Conservation (phyloP, 1,140 invertebrate species). For the Steinernema feltiae region DNA sequence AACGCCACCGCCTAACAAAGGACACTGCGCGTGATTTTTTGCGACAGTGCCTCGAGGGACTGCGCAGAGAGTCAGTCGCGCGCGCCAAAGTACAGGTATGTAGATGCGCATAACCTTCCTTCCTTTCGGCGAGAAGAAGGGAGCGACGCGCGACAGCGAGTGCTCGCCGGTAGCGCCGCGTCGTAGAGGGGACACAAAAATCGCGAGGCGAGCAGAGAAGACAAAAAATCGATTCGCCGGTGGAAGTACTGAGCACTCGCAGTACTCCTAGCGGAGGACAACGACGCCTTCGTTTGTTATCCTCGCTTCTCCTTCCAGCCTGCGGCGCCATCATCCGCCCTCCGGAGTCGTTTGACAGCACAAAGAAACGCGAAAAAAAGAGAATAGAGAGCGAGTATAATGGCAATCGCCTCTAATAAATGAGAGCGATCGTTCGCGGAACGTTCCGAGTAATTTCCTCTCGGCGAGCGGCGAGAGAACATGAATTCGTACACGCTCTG, state of each 20-base stretch:
- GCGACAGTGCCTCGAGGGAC: slow-evolving; percentile 4
- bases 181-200: not conserved
- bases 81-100: not conserved
- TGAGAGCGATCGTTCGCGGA: not conserved
- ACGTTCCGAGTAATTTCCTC: too few species aligned
- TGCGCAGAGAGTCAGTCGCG: not conserved
- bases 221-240: not conserved
- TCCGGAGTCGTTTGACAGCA: not conserved
- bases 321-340: not conserved
- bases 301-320: not conserved
- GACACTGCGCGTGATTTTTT: slow-evolving; percentile 15
- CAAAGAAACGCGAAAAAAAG: slow-evolving; percentile 9
- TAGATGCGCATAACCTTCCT: not conserved
- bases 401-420: not conserved
- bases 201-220: not conserved
- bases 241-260: not conserved
- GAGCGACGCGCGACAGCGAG: not conserved
- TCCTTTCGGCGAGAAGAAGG: not conserved
- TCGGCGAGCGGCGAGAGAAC: too few species aligned
- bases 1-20: slow-evolving; percentile 7
- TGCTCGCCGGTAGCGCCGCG: not conserved
- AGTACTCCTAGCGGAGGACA: not conserved
- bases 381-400: not conserved
- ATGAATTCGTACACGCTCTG: too few species aligned
- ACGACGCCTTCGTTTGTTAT: not conserved